Percentiles rank a stretch among this genome's conserved stretches.
Evolutionary conservation across 2,888 invertebrate species (phyloP).

Genomic region (Troilus luridus): DNA sequence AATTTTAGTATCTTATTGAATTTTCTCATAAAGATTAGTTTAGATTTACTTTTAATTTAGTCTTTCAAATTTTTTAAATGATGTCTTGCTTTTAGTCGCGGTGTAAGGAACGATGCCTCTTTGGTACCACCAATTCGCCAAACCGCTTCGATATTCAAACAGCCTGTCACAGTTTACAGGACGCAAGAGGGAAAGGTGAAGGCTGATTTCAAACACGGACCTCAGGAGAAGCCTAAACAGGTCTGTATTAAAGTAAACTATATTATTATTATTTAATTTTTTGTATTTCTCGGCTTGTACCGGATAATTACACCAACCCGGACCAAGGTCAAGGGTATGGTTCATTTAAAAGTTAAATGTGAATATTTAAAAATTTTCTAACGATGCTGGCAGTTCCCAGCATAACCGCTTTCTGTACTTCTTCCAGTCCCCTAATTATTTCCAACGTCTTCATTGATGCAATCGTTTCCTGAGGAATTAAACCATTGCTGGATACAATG

Average conservation of each 20-base stretch:
- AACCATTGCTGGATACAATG: too few species aligned
- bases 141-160: slow-evolving; percentile 98
- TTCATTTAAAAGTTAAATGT: too few species aligned
- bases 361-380: too few species aligned
- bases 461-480: too few species aligned
- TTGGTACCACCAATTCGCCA: slow-evolving; percentile 95
- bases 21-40: background rate
- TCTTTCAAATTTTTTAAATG: background rate
- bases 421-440: too few species aligned
- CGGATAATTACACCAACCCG: too few species aligned
- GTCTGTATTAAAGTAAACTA: slow-evolving; percentile 69
- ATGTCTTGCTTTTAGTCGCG: slow-evolving; percentile 74
- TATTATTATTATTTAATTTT: too few species aligned
- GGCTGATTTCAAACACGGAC: slow-evolving; percentile 89
- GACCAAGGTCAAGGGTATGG: too few species aligned
- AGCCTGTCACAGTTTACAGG: slow-evolving; percentile 96
- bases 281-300: too few species aligned
- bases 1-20: background rate
- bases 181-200: slow-evolving; percentile 93
- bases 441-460: too few species aligned
- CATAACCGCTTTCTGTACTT: too few species aligned
- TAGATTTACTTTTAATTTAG: background rate
- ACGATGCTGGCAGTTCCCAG: too few species aligned
- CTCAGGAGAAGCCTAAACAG: slow-evolving; percentile 93
- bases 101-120: slow-evolving; percentile 88